phyloP scores from a whole-genome alignment of 2,888 invertebrate genomes.

The Orthosia cruda region DNA sequence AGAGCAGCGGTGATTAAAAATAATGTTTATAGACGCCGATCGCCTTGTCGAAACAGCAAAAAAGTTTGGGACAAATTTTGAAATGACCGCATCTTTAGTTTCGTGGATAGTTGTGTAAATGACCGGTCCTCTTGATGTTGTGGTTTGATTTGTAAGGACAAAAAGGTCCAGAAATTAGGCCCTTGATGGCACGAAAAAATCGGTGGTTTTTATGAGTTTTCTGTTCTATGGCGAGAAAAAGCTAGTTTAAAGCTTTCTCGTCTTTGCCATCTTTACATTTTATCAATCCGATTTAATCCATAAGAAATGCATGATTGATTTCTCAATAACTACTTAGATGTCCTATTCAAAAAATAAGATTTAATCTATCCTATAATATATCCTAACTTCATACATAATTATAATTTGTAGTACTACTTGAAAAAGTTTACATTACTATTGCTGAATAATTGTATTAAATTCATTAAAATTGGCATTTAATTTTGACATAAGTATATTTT shows the following conservation, averaged over 20 bases:
- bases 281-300: neutral
- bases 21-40: constrained; percentile 81
- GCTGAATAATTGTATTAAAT: too few relatives aligned
- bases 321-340: neutral
- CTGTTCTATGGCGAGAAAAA: neutral
- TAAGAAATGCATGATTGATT: neutral
- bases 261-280: neutral
- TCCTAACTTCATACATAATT: too few relatives aligned
- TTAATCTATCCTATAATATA: too few relatives aligned
- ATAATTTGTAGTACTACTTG: too few relatives aligned
- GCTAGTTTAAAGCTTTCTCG: neutral
- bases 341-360: too few relatives aligned
- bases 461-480: too few relatives aligned
- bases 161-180: neutral
- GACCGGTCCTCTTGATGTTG: constrained; percentile 36
- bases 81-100: constrained; percentile 76
- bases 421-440: too few relatives aligned
- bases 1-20: constrained; percentile 79
- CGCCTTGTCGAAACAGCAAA: constrained; percentile 75
- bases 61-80: constrained; percentile 71
- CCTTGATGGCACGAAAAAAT: neutral
- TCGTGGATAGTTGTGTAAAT: constrained; percentile 57
- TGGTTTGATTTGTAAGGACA: neutral
- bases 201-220: neutral
- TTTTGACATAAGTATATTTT: too few relatives aligned